Evolutionary conservation across 2,797 vertebrate genomes (phyloP).

Genomic region (Anguilla marmorata): DNA sequence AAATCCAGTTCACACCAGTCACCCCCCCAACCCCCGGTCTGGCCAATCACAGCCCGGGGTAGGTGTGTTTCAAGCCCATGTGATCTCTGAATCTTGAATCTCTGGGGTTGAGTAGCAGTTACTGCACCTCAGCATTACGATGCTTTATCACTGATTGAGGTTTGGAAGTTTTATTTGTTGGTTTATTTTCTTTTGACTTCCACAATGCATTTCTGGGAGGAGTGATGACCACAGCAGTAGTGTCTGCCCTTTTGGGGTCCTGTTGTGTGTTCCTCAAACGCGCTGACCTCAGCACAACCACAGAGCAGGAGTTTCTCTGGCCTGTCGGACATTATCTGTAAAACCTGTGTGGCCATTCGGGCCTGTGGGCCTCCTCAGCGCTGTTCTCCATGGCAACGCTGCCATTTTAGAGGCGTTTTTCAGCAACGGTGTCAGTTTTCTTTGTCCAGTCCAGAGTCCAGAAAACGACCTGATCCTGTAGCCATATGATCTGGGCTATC

Average conservation of each 20-base stretch:
- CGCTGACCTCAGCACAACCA: neutral
- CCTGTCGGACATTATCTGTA: neutral
- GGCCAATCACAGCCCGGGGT: neutral
- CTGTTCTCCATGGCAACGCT: neutral
- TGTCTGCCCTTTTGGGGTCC: neutral
- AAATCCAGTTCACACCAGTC: neutral
- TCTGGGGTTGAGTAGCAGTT: neutral
- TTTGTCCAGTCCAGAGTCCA: conserved; percentile 3
- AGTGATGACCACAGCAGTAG: neutral
- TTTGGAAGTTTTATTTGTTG: neutral
- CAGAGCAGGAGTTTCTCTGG: neutral
- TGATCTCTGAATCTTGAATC: neutral
- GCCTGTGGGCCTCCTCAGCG: neutral
- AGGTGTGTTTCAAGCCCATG: neutral
- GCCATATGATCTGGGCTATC: conserved; percentile 7
- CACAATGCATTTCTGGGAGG: neutral
- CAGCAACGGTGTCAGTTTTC: conserved; percentile 5
- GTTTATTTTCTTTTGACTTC: neutral
- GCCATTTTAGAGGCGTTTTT: neutral
- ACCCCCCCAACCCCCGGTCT: neutral
- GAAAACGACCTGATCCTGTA: neutral
- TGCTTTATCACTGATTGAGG: neutral
- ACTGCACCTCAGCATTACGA: neutral
- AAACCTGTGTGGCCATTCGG: neutral
- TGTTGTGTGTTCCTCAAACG: neutral